Evolutionary conservation across 2,888 invertebrate genomes (phyloP), one percentile per base, ranked within the genome.

Genomic region (Pherbina coryleti): DNA sequence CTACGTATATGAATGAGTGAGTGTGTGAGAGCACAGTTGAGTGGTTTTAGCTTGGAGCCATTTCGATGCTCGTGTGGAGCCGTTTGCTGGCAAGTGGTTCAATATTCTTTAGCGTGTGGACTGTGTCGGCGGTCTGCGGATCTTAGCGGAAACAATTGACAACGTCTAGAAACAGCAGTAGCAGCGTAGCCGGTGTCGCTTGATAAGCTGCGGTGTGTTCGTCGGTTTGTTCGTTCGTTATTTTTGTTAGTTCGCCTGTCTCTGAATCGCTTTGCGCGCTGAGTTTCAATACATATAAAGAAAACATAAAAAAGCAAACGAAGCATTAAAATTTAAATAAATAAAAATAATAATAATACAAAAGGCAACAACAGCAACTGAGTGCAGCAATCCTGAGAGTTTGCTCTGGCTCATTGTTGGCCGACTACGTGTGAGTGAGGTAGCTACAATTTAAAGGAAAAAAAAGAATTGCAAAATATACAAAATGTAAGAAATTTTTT

Each of bases 171-270:
- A 55, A 22, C 55, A 62, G 51, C 25, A 62, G 62, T 49, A 51
- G 34, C 49, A 74, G 51, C 74, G 31, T 60, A 44, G 73, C 64
- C 74, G 64, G 74, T 64, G 53, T 74, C 31, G 74, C 64, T 34
- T 53, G 74, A 72, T 57, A 72, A 60, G 57, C 22, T 31, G 72
- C 57, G 72, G 72, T 14, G 49, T 62, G 49, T 64, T 53, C 57
- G 53, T 64, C 64, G 62, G 64, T 53, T 28, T 28, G 73, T 51
- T 34, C 44, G 34, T 34, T 73, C 62, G 62, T 57, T 31, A n/a
- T 25, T 28, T 28, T 31, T n/a, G 19, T 53, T 25, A 4, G 53
- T 70, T 28, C 25, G 28, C 28, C 34, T 55, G 55, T 34, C 57
- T 25, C 22, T 28, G 25, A 19, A 31, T 70, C 55, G 55, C 55